These are phyloP conservation scores for Simalia tracyae DNA, from an alignment of 2,797 vertebrate genomes.

Conservation along the genomic window DNA sequence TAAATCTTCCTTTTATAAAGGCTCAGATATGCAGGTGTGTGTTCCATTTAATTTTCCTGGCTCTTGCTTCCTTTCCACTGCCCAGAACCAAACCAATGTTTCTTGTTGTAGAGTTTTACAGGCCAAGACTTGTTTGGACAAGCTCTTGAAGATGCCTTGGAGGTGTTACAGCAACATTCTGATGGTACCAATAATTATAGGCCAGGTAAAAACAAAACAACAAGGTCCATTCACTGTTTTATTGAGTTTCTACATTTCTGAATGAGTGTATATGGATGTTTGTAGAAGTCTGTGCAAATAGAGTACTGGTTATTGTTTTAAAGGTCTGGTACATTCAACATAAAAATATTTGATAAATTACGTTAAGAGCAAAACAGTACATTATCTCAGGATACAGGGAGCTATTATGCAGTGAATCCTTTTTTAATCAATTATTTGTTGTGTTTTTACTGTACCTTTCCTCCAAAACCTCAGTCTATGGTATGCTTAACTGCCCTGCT, in stretches of 20 bases:
- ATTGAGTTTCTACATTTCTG: neutral
- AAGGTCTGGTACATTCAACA: neutral
- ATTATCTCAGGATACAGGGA: neutral
- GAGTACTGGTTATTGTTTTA: neutral
- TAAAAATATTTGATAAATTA: constrained; percentile 11
- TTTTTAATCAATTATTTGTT: neutral
- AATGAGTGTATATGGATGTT: neutral
- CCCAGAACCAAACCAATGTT: constrained; percentile 4
- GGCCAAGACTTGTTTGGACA: constrained; percentile 86
- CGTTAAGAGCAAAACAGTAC: neutral
- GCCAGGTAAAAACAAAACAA: constrained; percentile 74
- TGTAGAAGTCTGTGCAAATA: neutral
- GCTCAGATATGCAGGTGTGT: neutral
- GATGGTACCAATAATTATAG: constrained; percentile 72
- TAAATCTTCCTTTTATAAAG: neutral
- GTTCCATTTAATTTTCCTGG: neutral
- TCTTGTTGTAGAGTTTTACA: constrained; percentile 74
- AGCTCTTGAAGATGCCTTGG: constrained; percentile 93
- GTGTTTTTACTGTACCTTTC: neutral
- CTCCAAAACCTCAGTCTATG: neutral
- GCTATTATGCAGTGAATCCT: neutral
- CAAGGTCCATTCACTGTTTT: neutral
- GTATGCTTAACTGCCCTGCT: neutral
- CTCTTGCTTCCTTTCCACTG: constrained; percentile 15
- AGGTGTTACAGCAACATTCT: constrained; percentile 89